These are phyloP conservation scores for Conopomorpha cramerella DNA, from an alignment of 1,140 invertebrate species.

Conservation along the genomic window DNA sequence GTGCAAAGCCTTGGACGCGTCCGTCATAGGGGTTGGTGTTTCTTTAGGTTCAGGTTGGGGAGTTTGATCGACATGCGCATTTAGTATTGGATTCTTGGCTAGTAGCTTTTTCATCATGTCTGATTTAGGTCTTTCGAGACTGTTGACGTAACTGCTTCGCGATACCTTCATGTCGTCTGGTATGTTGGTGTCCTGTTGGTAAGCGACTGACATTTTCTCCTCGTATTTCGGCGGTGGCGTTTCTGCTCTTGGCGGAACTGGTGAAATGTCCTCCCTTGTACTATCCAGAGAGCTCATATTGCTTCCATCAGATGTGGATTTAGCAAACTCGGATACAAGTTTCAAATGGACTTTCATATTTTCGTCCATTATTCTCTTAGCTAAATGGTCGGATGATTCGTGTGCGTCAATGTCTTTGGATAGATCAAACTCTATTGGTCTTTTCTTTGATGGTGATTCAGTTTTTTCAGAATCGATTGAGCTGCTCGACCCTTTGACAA, in stretches of 20 bases:
- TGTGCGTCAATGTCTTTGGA: constrained; percentile 28
- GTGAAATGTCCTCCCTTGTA: constrained; percentile 26
- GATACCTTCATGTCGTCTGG: constrained; percentile 66
- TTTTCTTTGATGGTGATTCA: constrained; percentile 16
- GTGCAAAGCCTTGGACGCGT: constrained; percentile 48
- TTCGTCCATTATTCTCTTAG: constrained; percentile 49
- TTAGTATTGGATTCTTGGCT: constrained; percentile 55
- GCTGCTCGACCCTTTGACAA: constrained; percentile 59
- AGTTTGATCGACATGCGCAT: constrained; percentile 44
- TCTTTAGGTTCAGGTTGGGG: constrained; percentile 19
- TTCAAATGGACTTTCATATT: constrained; percentile 52
- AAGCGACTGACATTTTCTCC: constrained; percentile 46
- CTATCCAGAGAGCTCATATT: constrained; percentile 38
- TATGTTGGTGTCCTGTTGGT: constrained; percentile 61
- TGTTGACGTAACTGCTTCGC: constrained; percentile 59
- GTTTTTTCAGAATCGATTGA: constrained; percentile 47
- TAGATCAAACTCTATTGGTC: constrained; percentile 12
- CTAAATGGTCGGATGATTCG: constrained; percentile 50
- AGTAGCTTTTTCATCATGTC: constrained; percentile 61
- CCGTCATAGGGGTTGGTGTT: constrained; percentile 24
- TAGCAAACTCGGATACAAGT: constrained; percentile 50
- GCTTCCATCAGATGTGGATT: constrained; percentile 47
- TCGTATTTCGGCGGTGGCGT: constrained; percentile 34
- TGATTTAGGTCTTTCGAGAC: constrained; percentile 59
- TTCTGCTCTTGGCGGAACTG: constrained; percentile 14